These are phyloP conservation scores for Drosophila tristis DNA, from an alignment of 1,140 invertebrate genomes.

Conservation along the genomic window DNA sequence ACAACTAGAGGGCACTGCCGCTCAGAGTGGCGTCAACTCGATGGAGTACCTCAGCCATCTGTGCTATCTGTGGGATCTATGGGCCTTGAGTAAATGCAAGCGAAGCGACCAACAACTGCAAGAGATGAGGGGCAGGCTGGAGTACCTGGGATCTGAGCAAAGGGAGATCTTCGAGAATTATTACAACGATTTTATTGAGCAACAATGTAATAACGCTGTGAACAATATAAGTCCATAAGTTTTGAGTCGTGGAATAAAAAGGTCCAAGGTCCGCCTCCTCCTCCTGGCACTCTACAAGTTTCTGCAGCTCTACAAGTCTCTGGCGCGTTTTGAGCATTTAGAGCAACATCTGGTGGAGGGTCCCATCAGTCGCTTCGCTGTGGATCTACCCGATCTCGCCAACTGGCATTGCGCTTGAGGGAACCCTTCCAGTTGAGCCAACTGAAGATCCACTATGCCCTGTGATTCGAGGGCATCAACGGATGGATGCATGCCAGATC, in stretches of 20 bases:
- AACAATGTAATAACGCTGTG: constrained; percentile 45
- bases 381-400: too few relatives aligned
- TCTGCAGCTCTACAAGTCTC: too few relatives aligned
- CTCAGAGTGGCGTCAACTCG: constrained; percentile 41
- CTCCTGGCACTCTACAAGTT: too few relatives aligned
- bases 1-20: constrained; percentile 27
- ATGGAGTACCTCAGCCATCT: constrained; percentile 50
- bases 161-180: constrained; percentile 66
- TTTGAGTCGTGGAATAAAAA: constrained; percentile 19
- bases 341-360: too few relatives aligned
- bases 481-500: too few relatives aligned
- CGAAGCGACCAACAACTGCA: constrained; percentile 13
- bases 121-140: constrained; percentile 25
- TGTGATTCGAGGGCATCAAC: too few relatives aligned
- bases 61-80: constrained; percentile 62
- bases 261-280: too few relatives aligned
- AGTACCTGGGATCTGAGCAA: constrained; percentile 49
- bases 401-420: too few relatives aligned
- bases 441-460: too few relatives aligned
- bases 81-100: constrained; percentile 50
- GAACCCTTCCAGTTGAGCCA: too few relatives aligned
- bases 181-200: constrained; percentile 79
- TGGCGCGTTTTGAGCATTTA: too few relatives aligned
- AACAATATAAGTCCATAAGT: constrained; percentile 59
- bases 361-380: too few relatives aligned